Base-by-base conservation (phyloP, 2,888 invertebrate genomes). In the Tinea trinotella region DNA sequence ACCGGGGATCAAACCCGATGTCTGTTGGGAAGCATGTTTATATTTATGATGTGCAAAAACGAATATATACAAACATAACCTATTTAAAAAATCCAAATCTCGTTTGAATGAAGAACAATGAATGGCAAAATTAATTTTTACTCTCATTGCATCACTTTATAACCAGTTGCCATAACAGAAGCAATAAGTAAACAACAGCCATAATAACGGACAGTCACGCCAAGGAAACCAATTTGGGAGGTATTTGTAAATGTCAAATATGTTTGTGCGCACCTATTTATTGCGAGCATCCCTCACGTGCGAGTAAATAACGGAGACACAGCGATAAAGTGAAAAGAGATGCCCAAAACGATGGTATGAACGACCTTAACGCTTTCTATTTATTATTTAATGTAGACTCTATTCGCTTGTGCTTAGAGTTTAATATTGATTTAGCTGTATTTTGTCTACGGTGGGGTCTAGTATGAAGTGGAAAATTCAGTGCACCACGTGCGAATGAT, bases 401-500 rank as follows among this genome's bases (percentile, higher is more conserved):
- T 75, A 67, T 57, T 30, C 3, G 5, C 35, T 13, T 34, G 17
- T 15, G 61, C 69, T 15, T 40, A 40, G 40, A 40, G 40, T 40
- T 40, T 15, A 40, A 40, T 40, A 15, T 40, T 40, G 40, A n/a
- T 40, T 15, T 15, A 12, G 40, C 40, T 15, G 40, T 12, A 40
- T 35, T 35, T 35, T 12, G 67, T 65, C 61, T 64, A 68, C 60
- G 53, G 64, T 62, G 75, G 71, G 70, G 62, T 65, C 71, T 67
- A 66, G 74, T 75, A 72, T 73, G 77, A 77, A 81, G 77, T 79
- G 81, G 84, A 85, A 84, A 83, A 84, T 78, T 83, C 78, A 68
- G 78, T 75, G 85, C 84, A 79, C 87, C 87, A 87, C 86, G 87
- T 87, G 87, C 86, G 76, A 85, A 86, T 87, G 86, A 87, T 87